Evolutionary conservation across 2,888 invertebrate genomes (phyloP).

Genomic region (Polymixis lichenea): DNA sequence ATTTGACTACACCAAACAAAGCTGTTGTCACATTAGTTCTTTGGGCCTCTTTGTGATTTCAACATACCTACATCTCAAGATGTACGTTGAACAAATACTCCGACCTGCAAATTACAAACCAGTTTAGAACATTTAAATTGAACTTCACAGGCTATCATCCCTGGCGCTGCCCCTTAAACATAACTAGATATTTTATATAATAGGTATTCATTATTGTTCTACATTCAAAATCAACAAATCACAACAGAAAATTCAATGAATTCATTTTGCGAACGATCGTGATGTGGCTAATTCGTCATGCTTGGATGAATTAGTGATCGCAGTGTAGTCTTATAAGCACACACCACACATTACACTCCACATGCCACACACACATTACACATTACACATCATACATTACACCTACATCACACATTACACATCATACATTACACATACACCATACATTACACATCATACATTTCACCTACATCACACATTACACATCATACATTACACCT

Average conservation of each 20-base stretch:
- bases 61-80: too few relatives aligned
- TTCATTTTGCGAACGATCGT: not conserved
- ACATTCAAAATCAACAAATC: conserved; percentile 3
- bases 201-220: not conserved
- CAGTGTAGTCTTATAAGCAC: not conserved
- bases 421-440: not conserved
- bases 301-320: not conserved
- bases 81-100: too few relatives aligned
- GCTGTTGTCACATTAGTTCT: conserved; percentile 27
- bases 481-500: not conserved
- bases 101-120: too few relatives aligned
- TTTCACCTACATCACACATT: not conserved
- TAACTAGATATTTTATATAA: too few relatives aligned
- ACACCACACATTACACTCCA: not conserved
- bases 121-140: too few relatives aligned
- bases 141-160: too few relatives aligned
- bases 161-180: not conserved
- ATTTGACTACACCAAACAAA: not conserved
- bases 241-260: not conserved
- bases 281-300: not conserved
- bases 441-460: not conserved
- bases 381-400: too few relatives aligned
- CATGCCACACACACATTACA: too few relatives aligned
- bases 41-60: not conserved
- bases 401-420: not conserved